These are phyloP conservation scores for Cygnus olor DNA, from an alignment of 2,797 vertebrate species.

Conservation along the genomic window DNA sequence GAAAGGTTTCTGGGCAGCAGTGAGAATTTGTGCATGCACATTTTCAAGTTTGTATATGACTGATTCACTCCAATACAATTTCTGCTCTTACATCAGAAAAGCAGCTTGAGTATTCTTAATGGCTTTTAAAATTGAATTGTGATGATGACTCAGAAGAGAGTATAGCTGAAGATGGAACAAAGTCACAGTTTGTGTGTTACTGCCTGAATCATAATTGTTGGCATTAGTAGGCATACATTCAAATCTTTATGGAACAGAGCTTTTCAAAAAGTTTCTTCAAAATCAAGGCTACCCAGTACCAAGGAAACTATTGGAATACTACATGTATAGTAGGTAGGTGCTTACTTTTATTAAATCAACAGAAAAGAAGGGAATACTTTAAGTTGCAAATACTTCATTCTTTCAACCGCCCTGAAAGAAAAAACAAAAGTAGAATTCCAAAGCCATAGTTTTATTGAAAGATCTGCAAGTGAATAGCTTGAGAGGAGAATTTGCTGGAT, in stretches of 20 bases:
- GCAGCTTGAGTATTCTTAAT: conserved; percentile 49
- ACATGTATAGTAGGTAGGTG: background rate
- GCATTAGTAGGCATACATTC: conserved; percentile 1
- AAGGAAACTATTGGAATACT: conserved; percentile 32
- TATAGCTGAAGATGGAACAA: conserved; percentile 59
- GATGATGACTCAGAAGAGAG: conserved; percentile 61
- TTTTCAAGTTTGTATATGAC: background rate
- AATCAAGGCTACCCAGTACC: conserved; percentile 34
- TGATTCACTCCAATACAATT: conserved; percentile 40
- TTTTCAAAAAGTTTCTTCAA: conserved; percentile 61
- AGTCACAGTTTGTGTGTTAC: conserved; percentile 14
- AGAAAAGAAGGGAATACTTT: background rate
- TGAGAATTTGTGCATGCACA: background rate
- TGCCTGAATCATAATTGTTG: conserved; percentile 54
- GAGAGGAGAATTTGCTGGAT: background rate
- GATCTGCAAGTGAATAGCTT: background rate
- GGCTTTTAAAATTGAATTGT: conserved; percentile 68
- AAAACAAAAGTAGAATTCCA: background rate
- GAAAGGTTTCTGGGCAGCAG: background rate
- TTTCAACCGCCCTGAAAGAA: background rate
- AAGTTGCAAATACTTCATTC: conserved; percentile 1
- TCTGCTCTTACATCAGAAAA: conserved; percentile 53
- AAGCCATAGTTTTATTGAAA: background rate
- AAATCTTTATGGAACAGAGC: conserved; percentile 39
- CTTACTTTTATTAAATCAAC: conserved; percentile 23